Percentiles rank a stretch among this genome's conserved stretches.
Evolutionary conservation across 2,888 invertebrate species (phyloP).

Genomic region (Drosophila sordidula): DNA sequence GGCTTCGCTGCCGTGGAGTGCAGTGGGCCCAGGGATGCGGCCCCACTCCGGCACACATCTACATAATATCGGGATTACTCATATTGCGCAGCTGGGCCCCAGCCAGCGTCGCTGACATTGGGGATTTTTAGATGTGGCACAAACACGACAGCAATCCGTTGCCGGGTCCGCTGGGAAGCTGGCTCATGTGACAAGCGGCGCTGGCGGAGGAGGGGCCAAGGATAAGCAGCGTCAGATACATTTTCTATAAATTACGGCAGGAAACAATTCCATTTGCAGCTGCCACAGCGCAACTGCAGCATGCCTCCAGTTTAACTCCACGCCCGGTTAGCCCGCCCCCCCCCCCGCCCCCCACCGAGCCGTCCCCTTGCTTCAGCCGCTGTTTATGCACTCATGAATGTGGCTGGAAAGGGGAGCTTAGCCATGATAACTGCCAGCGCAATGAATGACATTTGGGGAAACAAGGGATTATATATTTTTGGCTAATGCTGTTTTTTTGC

Average conservation of each 20-base stretch:
- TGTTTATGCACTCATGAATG: conserved; percentile 23
- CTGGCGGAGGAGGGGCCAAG: conserved; percentile 14
- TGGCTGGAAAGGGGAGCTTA: conserved; percentile 18
- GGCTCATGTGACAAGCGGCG: conserved; percentile 57
- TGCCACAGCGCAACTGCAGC: conserved; percentile 29
- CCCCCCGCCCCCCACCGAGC: no score
- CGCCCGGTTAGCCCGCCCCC: no score
- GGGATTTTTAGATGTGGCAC: conserved; percentile 43
- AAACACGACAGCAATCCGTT: conserved; percentile 50
- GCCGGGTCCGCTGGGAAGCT: conserved; percentile 36
- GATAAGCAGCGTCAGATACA: conserved; percentile 56
- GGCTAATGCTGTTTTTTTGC: conserved; percentile 30
- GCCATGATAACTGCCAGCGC: conserved; percentile 36
- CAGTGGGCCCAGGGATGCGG: conserved; percentile 5
- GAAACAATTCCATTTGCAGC: conserved; percentile 73
- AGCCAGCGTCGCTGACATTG: conserved; percentile 41
- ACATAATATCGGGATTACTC: conserved; percentile 55
- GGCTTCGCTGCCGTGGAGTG: conserved; percentile 20
- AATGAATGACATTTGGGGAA: conserved; percentile 39
- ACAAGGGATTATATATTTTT: conserved; percentile 47
- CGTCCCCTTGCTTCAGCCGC: background rate
- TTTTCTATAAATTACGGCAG: conserved; percentile 74
- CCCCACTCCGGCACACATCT: conserved; percentile 19
- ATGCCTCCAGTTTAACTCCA: no score
- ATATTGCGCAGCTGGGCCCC: conserved; percentile 55